Base-by-base conservation (phyloP, 2,797 vertebrate genomes). In the Tokudaia muenninki region DNA sequence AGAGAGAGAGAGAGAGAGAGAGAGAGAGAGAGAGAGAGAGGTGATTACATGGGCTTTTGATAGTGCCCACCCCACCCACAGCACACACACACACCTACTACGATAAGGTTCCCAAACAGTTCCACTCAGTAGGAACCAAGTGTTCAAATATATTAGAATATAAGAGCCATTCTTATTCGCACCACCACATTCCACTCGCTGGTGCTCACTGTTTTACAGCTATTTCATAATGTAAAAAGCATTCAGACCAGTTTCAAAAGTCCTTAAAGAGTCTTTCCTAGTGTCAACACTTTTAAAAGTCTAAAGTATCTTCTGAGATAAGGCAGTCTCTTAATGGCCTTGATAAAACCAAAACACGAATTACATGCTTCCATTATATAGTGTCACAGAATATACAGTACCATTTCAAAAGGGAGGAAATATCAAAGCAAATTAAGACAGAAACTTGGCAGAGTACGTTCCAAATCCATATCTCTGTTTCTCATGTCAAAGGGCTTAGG, bases 51-150 rank as follows among this genome's bases (percentile, higher is more conserved):
- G 11, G 10, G 19, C 8, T 81, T 13, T 78, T 91, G 59, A 57
- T n/a, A 55, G 17, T 6, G 2, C 5, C 12, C 21, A 0, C 11
- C 6, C 11, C 3, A 12, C 24, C 7, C 10, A 63, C 19, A 37
- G 1, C 22, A 52, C 12, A 67, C 29, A 34, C 11, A 57, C 52
- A 57, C 21, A 37, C 52, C 6, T 24, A n/a, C 34, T 59, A 21
- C 3, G 24, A 37, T 4, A 59, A 59, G 55, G 52, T 44, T 57
- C 12, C 12, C 34, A 81, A 57, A 37, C 4, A 37, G 11, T 37
- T 37, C 22, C 2, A 81, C 11, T 57, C 57, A 81, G 21, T 59
- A 59, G 6, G 52, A 1, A 2, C 55, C 22, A 81, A 59, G 55
- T n/a, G 37, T 81, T 8, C 12, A 81, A 59, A 37, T 37, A 37